A percentile compares a stretch with the other conserved stretches of the same genome.
These are phyloP conservation scores for Cochlearius cochlearius DNA, from an alignment of 2,113 vertebrate genomes.

Conservation along the genomic window DNA sequence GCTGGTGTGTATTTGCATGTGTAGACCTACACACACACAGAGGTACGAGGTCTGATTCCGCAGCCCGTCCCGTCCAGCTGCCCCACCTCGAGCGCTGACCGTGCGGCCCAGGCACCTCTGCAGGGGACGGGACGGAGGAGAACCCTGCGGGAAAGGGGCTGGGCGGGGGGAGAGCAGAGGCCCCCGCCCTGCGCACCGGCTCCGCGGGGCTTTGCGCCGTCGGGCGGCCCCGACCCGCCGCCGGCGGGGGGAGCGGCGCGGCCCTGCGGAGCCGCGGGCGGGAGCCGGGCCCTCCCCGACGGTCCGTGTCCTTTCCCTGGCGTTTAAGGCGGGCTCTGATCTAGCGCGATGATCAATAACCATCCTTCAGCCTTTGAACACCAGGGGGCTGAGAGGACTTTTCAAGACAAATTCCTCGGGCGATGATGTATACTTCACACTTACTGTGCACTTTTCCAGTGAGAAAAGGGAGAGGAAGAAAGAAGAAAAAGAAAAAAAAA, in stretches of 20 bases:
- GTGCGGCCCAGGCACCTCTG: rapidly evolving
- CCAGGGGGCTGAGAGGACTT: slow-evolving; percentile 52
- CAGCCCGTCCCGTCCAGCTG: rapidly evolving
- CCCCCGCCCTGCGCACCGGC: no score
- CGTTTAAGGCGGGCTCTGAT: neutral
- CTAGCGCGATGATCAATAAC: neutral
- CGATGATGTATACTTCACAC: slow-evolving; percentile 63
- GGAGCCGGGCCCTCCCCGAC: neutral
- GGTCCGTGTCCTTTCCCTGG: neutral
- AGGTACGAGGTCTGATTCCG: neutral
- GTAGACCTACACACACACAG: rapidly evolving
- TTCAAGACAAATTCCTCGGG: slow-evolving; percentile 45
- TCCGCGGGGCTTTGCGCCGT: rapidly evolving
- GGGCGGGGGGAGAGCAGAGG: no score
- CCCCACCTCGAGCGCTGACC: rapidly evolving
- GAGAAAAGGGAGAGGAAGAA: neutral
- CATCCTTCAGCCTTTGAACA: slow-evolving; percentile 13
- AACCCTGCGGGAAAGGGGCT: neutral
- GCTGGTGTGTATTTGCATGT: rapidly evolving
- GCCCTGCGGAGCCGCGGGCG: neutral
- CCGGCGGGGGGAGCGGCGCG: neutral
- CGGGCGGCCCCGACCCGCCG: neutral
- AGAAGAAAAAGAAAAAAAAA: neutral
- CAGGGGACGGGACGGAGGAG: no score
- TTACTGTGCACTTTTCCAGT: slow-evolving; percentile 53